Evolutionary conservation across 2,113 vertebrate species (phyloP).

Genomic region (Platichthys flesus): DNA sequence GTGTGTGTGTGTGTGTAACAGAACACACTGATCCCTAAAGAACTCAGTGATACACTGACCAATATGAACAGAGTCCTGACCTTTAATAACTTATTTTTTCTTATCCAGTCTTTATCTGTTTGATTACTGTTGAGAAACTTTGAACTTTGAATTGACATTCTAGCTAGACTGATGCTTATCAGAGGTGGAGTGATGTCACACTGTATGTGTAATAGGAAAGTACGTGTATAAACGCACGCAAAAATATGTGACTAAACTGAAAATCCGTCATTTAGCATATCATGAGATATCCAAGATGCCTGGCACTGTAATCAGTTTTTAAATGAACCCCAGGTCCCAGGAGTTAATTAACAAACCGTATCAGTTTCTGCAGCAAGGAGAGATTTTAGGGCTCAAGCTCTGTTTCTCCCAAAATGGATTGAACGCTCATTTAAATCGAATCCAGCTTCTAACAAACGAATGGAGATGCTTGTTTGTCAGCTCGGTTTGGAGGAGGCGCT

Average conservation of each 20-base stretch:
- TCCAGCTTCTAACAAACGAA: conserved; percentile 8
- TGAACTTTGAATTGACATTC: conserved; percentile 2
- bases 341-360: conserved; percentile 55
- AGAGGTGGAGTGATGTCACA: not conserved
- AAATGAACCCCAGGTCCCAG: conserved; percentile 24
- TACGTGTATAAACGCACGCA: not conserved
- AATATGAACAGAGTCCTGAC: not conserved
- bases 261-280: conserved; percentile 7
- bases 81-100: not conserved
- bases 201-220: not conserved
- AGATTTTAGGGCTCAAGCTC: not conserved
- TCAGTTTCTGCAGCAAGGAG: conserved; percentile 33
- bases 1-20: conserved; percentile 17
- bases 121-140: conserved; percentile 4
- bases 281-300: not conserved
- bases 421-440: not conserved
- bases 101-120: conserved; percentile 1
- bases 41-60: conserved; percentile 7
- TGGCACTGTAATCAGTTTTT: conserved; percentile 8
- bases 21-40: not conserved
- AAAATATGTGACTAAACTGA: not conserved
- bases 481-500: not conserved
- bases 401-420: not conserved
- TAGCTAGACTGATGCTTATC: conserved; percentile 1
- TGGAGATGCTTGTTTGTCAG: not conserved